A percentile compares a stretch with the other conserved stretches of the same genome.
Conservation (phyloP, 23 tunicate genomes). For the Trididemnum nubilum region DNA sequence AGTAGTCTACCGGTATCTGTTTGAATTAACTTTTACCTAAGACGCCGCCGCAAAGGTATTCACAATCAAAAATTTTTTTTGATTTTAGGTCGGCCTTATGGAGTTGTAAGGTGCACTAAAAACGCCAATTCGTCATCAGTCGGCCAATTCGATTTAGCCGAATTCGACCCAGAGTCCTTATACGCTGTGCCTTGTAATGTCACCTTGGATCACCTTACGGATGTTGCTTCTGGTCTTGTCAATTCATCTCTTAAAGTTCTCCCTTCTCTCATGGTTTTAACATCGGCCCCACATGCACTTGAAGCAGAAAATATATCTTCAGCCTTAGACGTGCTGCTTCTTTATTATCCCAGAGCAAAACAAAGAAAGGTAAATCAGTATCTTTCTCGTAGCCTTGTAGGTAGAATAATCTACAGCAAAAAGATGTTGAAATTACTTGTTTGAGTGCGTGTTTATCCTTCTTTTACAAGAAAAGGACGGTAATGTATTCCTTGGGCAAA, state of each 20-base stretch:
- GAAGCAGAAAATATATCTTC: background rate
- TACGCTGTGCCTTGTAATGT: constrained; percentile 20
- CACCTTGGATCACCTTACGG: background rate
- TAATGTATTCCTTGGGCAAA: no score
- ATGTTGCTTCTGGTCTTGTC: background rate
- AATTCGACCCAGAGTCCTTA: background rate
- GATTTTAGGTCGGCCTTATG: constrained; percentile 13
- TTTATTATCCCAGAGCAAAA: background rate
- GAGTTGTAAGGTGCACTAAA: background rate
- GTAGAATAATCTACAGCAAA: no score
- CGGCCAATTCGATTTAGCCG: background rate
- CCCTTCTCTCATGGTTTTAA: constrained; percentile 8
- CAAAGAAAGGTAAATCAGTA: background rate
- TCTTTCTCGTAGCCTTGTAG: no score
- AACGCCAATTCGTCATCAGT: background rate
- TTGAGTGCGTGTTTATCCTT: no score
- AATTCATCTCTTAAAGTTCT: constrained; percentile 2
- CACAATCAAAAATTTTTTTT: no score
- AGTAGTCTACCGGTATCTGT: no score
- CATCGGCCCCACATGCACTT: background rate
- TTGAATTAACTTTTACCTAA: no score
- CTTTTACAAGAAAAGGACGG: no score
- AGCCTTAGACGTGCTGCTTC: background rate
- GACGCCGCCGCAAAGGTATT: no score
- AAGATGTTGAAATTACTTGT: no score